phyloP scores from a whole-genome alignment of 2,113 vertebrate genomes.

The Gobius niger region DNA sequence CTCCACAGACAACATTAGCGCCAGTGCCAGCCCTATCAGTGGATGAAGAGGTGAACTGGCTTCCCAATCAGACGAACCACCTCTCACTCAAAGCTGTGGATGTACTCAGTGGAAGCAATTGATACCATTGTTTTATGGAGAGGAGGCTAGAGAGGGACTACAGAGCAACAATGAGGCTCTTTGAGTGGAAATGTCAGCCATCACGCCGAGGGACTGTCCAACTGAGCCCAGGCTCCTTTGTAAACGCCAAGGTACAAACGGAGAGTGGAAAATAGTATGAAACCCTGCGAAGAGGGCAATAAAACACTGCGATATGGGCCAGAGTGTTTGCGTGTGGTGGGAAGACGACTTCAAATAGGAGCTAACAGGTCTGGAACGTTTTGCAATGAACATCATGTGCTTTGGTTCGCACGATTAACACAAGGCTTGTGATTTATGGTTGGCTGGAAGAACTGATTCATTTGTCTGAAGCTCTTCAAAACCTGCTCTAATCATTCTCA shows the following conservation, averaged over 20 bases:
- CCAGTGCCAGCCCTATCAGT: slow-evolving; percentile 36
- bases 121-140: slow-evolving; percentile 74
- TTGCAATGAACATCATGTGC: slow-evolving; percentile 29
- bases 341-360: slow-evolving; percentile 46
- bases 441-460: slow-evolving; percentile 3
- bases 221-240: slow-evolving; percentile 58
- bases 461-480: slow-evolving; percentile 10
- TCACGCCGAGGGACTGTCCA: slow-evolving; percentile 67
- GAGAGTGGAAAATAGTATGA: slow-evolving; percentile 65
- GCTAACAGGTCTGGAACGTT: slow-evolving; percentile 36
- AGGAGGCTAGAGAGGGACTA: slow-evolving; percentile 65
- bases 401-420: slow-evolving; percentile 20
- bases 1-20: slow-evolving; percentile 56
- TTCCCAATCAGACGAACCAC: slow-evolving; percentile 26
- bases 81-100: slow-evolving; percentile 66
- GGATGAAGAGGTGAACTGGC: slow-evolving; percentile 51
- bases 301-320: slow-evolving; percentile 40
- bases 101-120: slow-evolving; percentile 74
- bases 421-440: slow-evolving; percentile 13
- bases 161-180: slow-evolving; percentile 69
- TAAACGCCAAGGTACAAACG: slow-evolving; percentile 65
- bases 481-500: slow-evolving; percentile 38
- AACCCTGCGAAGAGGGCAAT: slow-evolving; percentile 46
- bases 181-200: slow-evolving; percentile 75
- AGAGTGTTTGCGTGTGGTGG: slow-evolving; percentile 44